Percentiles rank a stretch among this genome's conserved stretches.
These are phyloP conservation scores for Lobophora halterata DNA, from an alignment of 2,888 invertebrate species.

Conservation along the genomic window DNA sequence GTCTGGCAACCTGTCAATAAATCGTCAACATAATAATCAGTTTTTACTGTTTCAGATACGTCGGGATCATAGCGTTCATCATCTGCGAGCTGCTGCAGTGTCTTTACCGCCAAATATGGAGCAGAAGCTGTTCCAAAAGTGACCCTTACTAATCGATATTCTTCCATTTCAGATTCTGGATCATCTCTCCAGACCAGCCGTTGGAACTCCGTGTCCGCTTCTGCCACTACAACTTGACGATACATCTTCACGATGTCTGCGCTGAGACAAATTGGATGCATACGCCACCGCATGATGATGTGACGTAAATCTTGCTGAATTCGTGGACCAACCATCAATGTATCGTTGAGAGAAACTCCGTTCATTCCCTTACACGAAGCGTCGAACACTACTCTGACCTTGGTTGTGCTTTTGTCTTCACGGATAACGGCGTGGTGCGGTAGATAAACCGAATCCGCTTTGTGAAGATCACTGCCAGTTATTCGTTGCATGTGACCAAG, in stretches of 20 bases:
- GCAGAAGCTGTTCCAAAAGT: neutral
- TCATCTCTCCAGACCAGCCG: conserved; percentile 20
- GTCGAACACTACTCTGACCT: conserved; percentile 33
- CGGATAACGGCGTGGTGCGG: conserved; percentile 29
- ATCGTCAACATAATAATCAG: conserved; percentile 32
- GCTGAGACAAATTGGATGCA: conserved; percentile 8
- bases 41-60: neutral
- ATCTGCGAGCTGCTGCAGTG: conserved; percentile 31
- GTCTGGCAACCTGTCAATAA: conserved; percentile 23
- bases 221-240: conserved; percentile 10
- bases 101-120: conserved; percentile 24
- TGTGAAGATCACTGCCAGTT: neutral
- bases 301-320: conserved; percentile 23
- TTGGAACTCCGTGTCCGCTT: conserved; percentile 7
- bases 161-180: neutral
- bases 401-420: conserved; percentile 28
- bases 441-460: conserved; percentile 7
- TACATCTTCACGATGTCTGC: conserved; percentile 26
- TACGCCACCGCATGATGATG: conserved; percentile 20
- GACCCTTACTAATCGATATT: neutral
- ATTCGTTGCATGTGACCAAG: conserved; percentile 21
- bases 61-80: conserved; percentile 25
- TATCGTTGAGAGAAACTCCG: conserved; percentile 24
- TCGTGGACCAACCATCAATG: conserved; percentile 22
- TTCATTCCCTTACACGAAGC: conserved; percentile 17